Conservation (phyloP, 2,113 vertebrate species). For the Leptosomus discolor region DNA sequence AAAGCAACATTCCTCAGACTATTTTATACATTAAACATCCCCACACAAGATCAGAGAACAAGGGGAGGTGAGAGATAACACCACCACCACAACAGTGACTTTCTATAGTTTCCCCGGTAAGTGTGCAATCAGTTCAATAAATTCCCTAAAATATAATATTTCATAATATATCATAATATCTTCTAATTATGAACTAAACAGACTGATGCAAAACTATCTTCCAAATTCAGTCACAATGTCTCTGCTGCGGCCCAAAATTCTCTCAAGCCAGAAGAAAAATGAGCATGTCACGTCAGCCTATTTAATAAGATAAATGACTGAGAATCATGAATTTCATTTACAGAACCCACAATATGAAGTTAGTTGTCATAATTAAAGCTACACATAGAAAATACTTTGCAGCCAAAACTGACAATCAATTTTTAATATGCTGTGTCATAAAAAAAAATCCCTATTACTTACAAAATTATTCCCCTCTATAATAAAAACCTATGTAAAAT, state of each 20-base stretch:
- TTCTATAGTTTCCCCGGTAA: neutral
- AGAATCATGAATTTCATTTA: neutral
- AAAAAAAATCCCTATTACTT: neutral
- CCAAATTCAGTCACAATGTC: neutral
- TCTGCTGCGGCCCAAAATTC: neutral
- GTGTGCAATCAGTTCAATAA: neutral
- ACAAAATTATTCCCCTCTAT: neutral
- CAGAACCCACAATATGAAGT: neutral
- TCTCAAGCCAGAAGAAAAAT: neutral
- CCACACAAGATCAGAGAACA: neutral
- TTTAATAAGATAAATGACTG: neutral
- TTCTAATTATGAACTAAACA: neutral
- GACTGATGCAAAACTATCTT: neutral
- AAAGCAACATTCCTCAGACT: neutral
- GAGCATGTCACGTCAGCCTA: neutral
- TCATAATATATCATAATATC: neutral
- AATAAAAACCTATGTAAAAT: neutral
- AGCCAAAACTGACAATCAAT: neutral
- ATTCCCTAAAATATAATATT: neutral
- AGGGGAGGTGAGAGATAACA: neutral
- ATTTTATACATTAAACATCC: neutral
- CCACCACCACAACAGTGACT: neutral
- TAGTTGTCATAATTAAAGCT: neutral
- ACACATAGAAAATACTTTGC: neutral
- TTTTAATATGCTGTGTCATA: neutral